Conservation (phyloP, 1,140 invertebrate species). For the Pseudomyrmex cubaensis region DNA sequence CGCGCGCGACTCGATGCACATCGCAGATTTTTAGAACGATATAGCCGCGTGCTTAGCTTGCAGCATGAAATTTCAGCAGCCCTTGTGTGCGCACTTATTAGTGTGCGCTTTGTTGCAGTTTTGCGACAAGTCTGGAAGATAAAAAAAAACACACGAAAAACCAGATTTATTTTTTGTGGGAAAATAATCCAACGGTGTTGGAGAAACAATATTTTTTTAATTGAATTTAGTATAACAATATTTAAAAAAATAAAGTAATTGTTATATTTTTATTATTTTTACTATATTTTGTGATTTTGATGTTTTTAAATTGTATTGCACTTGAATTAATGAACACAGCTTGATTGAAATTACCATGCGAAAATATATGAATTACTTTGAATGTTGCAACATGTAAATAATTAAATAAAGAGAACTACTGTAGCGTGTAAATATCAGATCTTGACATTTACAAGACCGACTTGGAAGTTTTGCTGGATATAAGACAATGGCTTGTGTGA, state of each 20-base stretch:
- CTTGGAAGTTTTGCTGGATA: no score
- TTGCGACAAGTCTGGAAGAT: not conserved
- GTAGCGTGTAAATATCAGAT: no score
- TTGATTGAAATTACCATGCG: not conserved
- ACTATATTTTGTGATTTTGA: no score
- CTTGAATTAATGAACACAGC: not conserved
- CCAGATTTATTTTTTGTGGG: not conserved
- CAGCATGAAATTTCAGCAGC: slow-evolving; percentile 68
- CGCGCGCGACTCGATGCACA: slow-evolving; percentile 62
- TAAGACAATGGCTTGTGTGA: not conserved
- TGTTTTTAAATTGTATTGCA: not conserved
- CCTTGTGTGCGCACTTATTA: not conserved
- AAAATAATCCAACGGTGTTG: not conserved
- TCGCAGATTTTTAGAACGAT: slow-evolving; percentile 43
- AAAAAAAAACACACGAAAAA: not conserved
- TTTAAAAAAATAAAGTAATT: no score
- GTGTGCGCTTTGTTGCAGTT: slow-evolving; percentile 22
- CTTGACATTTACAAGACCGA: no score
- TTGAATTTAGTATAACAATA: no score
- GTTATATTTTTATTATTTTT: no score
- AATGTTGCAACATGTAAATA: not conserved
- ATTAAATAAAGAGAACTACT: no score
- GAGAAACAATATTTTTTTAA: not conserved
- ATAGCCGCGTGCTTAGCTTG: slow-evolving; percentile 50
- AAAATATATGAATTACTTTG: not conserved